Base-by-base conservation (phyloP, 2,888 invertebrate species). In the Augochlorella aurata region DNA sequence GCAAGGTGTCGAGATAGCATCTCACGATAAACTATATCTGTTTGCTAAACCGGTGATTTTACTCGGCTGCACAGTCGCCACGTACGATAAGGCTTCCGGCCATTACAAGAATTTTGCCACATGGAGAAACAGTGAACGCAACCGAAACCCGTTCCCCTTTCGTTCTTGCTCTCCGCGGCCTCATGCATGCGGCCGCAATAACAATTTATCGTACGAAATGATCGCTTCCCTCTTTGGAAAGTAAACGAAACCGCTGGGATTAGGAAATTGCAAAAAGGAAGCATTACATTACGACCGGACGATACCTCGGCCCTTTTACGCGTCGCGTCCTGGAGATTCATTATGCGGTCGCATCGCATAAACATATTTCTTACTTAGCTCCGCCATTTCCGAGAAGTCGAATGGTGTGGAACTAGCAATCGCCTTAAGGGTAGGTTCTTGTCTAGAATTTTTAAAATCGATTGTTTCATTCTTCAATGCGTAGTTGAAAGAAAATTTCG, bases 1-100 rank as follows among this genome's bases (percentile, higher is more conserved):
- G 52, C 66, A 38, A 70, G 24, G 24, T 69, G 21, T 74, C 61
- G 18, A 75, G 81, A 86, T 83, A 83, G 0, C 24, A 84, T 81
- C 76, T 63, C 44, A 21, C 49, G 49, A 21, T 18, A 38, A 38
- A 29, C 63, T 38, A 63, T 63, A 74, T 76, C 75, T 67, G 58
- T 44, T 76, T 67, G 52, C 69, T 50, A 61, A 66, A 29, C 45
- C 66, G n/a, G 50, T 68, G 74, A 83, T 81, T 74, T 81, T 84
- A 86, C 86, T 78, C 52, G 24, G n/a, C 61, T 65, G 58, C 68
- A 58, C 70, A 73, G 67, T 86, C 66, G 14, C 72, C 61, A 49
- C 68, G 72, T 66, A 58, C 81, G 78, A 84, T 74, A 84, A 86
- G 78, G 66, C 81, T 86, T 84, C 74, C 80, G 76, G 58, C 63